Evolutionary conservation across 2,113 vertebrate species (phyloP), one percentile per base, ranked within the genome.

Genomic region (Lucifuga dentata): DNA sequence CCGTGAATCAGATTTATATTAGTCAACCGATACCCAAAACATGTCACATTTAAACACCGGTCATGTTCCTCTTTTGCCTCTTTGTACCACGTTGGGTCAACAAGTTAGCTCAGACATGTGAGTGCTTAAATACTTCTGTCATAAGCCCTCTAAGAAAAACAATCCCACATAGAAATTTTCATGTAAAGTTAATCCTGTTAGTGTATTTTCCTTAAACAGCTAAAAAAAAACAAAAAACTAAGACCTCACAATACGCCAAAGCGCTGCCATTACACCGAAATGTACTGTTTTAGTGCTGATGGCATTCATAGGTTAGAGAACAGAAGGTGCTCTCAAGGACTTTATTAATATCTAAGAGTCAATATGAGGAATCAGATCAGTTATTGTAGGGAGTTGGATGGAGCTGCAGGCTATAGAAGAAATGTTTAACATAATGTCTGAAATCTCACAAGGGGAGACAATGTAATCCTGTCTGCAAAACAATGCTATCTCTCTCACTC

Each of bases 401-500:
- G 61, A 1, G 48, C 44, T 55, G 46, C 55, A 45, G 59, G 51
- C 65, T 60, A 23, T 15, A 15, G 44, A n/a, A 66, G 57, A 83
- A 78, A 80, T 70, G 56, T 48, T 80, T 40, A 67, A 72, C 78
- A 83, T 77, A 63, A 70, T 36, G 71, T 84, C 80, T 83, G 83
- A 84, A 86, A 80, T 79, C 70, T 80, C 76, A 84, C 73, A 78
- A 70, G 48, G 21, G 74, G 72, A 76, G 85, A 87, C 85, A 77
- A 78, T 81, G 84, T 86, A 78, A 89, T 89, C 82, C 80, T 83
- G 80, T 84, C 82, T 84, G 80, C 76, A 84, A 86, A 83, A 86
- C 84, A 83, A 82, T 60, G 3, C 55, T 29, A 7, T 66, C 16
- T 57, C 53, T 63, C 1, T 60, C 26, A 72, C 35, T 71, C n/a